phyloP scores from a whole-genome alignment of 2,888 invertebrate species.

The Hypolimnas misippus region DNA sequence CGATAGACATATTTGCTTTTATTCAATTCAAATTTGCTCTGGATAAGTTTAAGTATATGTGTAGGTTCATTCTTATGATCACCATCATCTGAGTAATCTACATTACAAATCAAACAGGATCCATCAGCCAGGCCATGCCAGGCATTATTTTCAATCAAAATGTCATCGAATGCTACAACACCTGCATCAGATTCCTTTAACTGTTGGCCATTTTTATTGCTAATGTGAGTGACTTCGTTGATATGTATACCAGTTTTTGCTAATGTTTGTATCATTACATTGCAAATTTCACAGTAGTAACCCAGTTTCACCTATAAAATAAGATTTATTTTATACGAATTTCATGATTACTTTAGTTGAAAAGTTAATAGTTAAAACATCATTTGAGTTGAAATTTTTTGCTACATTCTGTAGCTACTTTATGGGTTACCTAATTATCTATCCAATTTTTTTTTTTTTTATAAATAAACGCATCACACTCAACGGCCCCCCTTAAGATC shows the following conservation, averaged over 20 bases:
- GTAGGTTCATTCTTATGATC: conserved; percentile 50
- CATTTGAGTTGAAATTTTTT: too few species aligned
- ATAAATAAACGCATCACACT: too few species aligned
- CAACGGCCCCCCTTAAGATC: too few species aligned
- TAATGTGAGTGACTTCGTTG: conserved; percentile 49
- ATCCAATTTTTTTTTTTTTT: too few species aligned
- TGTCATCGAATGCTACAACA: conserved; percentile 51
- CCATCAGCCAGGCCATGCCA: conserved; percentile 62
- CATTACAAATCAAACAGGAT: conserved; percentile 57
- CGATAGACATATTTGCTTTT: conserved; percentile 52
- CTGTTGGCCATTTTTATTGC: conserved; percentile 48
- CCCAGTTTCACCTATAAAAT: conserved; percentile 56
- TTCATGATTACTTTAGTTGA: too few species aligned
- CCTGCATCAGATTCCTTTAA: conserved; percentile 45
- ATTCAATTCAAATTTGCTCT: conserved; percentile 53
- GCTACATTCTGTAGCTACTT: not conserved
- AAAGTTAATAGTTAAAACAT: too few species aligned
- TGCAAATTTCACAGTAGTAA: conserved; percentile 64
- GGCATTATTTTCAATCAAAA: conserved; percentile 52
- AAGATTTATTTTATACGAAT: conserved; percentile 9
- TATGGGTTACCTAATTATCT: too few species aligned
- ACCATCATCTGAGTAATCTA: conserved; percentile 51
- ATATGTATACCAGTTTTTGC: conserved; percentile 56
- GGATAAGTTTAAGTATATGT: conserved; percentile 57
- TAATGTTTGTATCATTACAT: conserved; percentile 51